phyloP scores from a whole-genome alignment of 2,797 vertebrate species.

The Bucorvus abyssinicus region DNA sequence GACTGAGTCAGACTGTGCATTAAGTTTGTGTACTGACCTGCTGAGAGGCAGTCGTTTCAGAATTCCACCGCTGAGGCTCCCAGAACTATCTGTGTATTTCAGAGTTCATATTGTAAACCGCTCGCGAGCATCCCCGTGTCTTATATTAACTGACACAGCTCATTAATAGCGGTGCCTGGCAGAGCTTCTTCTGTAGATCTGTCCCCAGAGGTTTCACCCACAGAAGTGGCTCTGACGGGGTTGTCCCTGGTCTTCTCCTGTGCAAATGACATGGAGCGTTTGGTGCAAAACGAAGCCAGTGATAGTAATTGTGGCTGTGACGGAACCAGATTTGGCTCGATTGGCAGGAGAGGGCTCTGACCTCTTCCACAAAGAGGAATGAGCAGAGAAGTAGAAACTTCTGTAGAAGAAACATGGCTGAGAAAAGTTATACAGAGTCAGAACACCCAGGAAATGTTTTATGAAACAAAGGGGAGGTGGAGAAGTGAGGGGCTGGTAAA shows the following conservation, averaged over 20 bases:
- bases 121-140: not conserved
- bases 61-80: not conserved
- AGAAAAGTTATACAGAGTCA: not conserved
- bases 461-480: not conserved
- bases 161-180: not conserved
- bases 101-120: not conserved
- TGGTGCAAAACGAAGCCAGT: not conserved
- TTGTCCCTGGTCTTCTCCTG: not conserved
- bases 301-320: not conserved
- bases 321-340: not conserved
- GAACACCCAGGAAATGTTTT: not conserved
- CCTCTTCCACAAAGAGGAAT: not conserved
- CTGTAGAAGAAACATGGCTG: not conserved
- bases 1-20: not conserved
- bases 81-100: conserved; percentile 9
- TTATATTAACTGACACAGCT: not conserved
- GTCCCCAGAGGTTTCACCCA: not conserved
- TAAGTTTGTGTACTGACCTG: not conserved
- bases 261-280: not conserved
- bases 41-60: not conserved
- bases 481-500: not conserved
- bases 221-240: not conserved
- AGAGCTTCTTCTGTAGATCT: not conserved
- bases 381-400: not conserved
- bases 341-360: not conserved